Base-by-base conservation (phyloP, 1,140 invertebrate species). In the Lethocerus indicus region DNA sequence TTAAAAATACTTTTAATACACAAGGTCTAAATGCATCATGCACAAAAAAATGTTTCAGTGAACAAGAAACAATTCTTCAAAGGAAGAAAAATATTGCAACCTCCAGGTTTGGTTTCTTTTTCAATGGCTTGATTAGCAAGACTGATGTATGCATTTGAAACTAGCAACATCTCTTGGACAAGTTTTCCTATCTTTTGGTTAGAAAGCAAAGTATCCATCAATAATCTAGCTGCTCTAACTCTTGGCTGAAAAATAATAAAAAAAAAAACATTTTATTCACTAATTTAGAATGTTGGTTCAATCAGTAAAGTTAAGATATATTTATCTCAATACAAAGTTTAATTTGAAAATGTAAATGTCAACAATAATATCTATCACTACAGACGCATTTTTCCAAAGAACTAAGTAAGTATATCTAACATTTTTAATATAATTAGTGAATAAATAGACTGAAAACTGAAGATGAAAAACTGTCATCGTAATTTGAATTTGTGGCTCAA, bases 31-130 rank as follows among this genome's bases (percentile, higher is more conserved):
- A n/a, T n/a, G n/a, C n/a, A n/a, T n/a, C n/a, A n/a, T n/a, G n/a
- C n/a, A n/a, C n/a, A n/a, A n/a, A n/a, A n/a, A n/a, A n/a, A n/a
- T n/a, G n/a, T n/a, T n/a, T n/a, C n/a, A n/a, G n/a, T n/a, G n/a
- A n/a, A n/a, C n/a, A n/a, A n/a, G n/a, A n/a, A n/a, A n/a, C n/a
- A n/a, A n/a, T n/a, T n/a, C n/a, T 62, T 61, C 12, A 89, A 65
- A 14, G 74, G 63, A 18, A 87, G 59, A 13, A 65, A 68, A 32
- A 71, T 68, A 21, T 58, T 51, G 29, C 44, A 24, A 68, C 67
- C 63, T 35, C 65, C 59, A 39, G 60, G 64, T 26, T 66, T 51
- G 1, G 43, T 47, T 14, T 65, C 61, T 59, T 64, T 66, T 48
- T 65, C 59, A n/a, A 54, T 26, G 16, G 66, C 59, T 35, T 63